Evolutionary conservation across 1,140 invertebrate species (phyloP).

Genomic region (Drosophila novamexicana): DNA sequence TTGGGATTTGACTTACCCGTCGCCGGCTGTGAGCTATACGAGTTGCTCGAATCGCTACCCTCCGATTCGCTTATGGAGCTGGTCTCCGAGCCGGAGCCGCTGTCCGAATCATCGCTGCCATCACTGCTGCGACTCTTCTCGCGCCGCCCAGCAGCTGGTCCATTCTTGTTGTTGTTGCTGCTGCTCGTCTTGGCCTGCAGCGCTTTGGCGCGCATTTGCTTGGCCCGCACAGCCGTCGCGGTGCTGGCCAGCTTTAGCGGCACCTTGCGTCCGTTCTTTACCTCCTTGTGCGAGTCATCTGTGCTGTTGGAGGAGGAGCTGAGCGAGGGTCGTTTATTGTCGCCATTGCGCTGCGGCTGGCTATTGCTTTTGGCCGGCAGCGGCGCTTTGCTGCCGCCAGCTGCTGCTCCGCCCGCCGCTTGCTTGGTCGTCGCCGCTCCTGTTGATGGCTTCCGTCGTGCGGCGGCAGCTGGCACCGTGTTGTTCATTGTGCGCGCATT

Average conservation of each 20-base stretch:
- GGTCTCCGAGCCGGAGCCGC: constrained; percentile 40
- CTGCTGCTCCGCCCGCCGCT: constrained; percentile 71
- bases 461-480: constrained; percentile 27
- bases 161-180: constrained; percentile 64
- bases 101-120: constrained; percentile 59
- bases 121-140: constrained; percentile 75
- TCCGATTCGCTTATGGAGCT: constrained; percentile 70
- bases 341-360: constrained; percentile 79
- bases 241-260: constrained; percentile 82
- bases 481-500: constrained; percentile 49
- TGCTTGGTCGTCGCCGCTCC: constrained; percentile 6
- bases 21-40: constrained; percentile 66
- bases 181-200: constrained; percentile 60
- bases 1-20: constrained; percentile 37
- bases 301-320: constrained; percentile 83
- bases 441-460: constrained; percentile 17
- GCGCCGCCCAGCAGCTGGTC: constrained; percentile 59
- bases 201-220: constrained; percentile 66
- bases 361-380: constrained; percentile 24
- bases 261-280: constrained; percentile 69
- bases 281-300: constrained; percentile 58
- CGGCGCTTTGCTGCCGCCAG: constrained; percentile 24
- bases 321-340: constrained; percentile 59
- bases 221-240: constrained; percentile 65
- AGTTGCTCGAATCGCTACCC: constrained; percentile 67